Evolutionary conservation across 92 coral and sea anemone species (phyloP).

Genomic region (Parazoanthus atlanticus): DNA sequence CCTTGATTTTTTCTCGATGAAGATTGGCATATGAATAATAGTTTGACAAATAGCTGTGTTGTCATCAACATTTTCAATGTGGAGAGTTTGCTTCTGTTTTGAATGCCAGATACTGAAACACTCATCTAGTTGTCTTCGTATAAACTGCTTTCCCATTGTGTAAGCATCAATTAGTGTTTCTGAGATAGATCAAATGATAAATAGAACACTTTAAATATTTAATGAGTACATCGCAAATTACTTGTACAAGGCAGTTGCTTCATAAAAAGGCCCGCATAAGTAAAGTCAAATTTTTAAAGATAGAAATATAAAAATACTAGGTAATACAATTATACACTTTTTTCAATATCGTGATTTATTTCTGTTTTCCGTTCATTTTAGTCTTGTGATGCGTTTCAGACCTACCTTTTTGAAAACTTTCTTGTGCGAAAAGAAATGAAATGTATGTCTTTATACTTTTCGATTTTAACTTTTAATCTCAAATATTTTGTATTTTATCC

Average conservation of each 20-base stretch:
- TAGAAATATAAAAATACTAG: neutral
- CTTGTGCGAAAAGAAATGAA: neutral
- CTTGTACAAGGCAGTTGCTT: neutral
- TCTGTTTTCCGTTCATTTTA: too few relatives aligned
- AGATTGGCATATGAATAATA: neutral
- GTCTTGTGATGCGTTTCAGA: neutral
- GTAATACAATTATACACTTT: too few relatives aligned
- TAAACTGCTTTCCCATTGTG: neutral
- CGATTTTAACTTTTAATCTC: neutral
- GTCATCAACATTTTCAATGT: neutral
- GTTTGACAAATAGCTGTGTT: neutral
- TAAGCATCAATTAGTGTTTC: neutral
- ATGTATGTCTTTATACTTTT: too few relatives aligned
- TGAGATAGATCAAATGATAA: constrained; percentile 21
- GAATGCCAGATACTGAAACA: neutral
- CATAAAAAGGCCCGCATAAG: neutral
- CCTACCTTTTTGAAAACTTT: neutral
- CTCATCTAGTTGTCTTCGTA: neutral
- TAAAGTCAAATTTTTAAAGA: neutral
- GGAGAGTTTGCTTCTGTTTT: neutral
- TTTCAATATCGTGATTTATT: neutral
- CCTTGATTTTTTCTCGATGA: neutral
- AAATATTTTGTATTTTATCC: neutral
- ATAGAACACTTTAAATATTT: constrained; percentile 31
- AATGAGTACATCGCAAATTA: constrained; percentile 9